Percentiles rank a stretch among this genome's conserved stretches.
phyloP scores from a whole-genome alignment of 2,113 vertebrate species.

The Halcyon malimbica region DNA sequence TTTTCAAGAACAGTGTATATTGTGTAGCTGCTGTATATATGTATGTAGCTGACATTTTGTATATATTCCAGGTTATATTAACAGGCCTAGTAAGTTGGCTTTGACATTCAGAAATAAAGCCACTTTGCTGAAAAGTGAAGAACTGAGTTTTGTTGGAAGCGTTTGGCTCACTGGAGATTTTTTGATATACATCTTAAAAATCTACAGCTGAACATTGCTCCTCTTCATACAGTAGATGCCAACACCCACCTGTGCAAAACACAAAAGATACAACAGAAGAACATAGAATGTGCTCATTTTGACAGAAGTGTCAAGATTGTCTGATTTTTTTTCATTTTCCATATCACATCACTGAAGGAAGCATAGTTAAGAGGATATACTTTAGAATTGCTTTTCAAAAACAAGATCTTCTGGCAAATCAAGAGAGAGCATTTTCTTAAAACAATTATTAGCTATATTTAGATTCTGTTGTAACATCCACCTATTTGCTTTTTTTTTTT shows the following conservation, averaged over 20 bases:
- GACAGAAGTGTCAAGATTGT: slow-evolving; percentile 22
- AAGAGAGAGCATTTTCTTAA: background rate
- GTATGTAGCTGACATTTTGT: background rate
- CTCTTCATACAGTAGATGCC: background rate
- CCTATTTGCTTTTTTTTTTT: too few relatives aligned
- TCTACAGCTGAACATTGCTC: background rate
- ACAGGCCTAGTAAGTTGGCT: slow-evolving; percentile 5
- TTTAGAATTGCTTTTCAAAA: slow-evolving; percentile 8
- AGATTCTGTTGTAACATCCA: background rate
- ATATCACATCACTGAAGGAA: background rate
- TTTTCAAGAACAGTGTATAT: background rate
- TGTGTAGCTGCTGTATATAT: background rate
- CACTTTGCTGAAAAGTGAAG: background rate
- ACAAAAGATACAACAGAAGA: slow-evolving; percentile 4
- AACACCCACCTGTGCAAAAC: background rate
- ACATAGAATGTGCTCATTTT: background rate
- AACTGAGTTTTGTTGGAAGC: background rate
- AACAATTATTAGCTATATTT: background rate
- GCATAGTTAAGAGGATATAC: background rate
- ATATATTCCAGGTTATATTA: background rate
- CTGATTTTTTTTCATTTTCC: slow-evolving; percentile 9
- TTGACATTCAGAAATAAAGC: slow-evolving; percentile 4
- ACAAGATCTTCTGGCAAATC: background rate
- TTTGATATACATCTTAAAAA: background rate
- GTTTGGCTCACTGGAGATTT: background rate